Evolutionary conservation across 1,140 invertebrate genomes (phyloP).

Genomic region (Ptiloglossa arizonensis): DNA sequence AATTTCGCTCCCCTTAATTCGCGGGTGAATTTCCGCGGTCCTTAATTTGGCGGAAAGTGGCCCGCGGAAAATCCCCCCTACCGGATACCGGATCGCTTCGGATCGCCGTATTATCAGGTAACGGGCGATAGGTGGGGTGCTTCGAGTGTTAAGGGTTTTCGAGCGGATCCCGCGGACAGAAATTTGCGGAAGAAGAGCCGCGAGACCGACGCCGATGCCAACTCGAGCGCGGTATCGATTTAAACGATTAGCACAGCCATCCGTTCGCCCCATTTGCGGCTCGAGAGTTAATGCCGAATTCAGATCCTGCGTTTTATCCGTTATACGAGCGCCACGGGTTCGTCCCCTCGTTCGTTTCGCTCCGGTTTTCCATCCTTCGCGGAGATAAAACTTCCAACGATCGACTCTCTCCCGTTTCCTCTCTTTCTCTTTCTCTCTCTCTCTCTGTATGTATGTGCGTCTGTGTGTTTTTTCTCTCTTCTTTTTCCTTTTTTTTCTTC

Average conservation of each 20-base stretch:
- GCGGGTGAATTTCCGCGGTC: too few relatives aligned
- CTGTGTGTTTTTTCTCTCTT: too few relatives aligned
- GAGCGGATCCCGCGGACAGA: constrained; percentile 7
- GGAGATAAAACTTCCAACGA: too few relatives aligned
- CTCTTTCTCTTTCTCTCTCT: too few relatives aligned
- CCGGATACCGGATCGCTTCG: background rate
- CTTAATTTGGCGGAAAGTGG: background rate
- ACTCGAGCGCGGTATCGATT: constrained; percentile 29
- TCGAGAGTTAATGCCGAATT: constrained; percentile 1
- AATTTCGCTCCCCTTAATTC: too few relatives aligned
- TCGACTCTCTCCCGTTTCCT: too few relatives aligned
- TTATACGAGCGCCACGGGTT: too few relatives aligned
- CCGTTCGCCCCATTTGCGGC: constrained; percentile 19
- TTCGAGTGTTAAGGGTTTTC: constrained; percentile 9
- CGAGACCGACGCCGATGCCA: constrained; percentile 21
- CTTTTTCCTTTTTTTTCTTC: too few relatives aligned
- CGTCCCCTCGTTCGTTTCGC: too few relatives aligned
- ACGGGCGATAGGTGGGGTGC: too few relatives aligned
- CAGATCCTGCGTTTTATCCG: background rate
- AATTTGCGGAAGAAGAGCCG: constrained; percentile 8
- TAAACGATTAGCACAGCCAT: constrained; percentile 19
- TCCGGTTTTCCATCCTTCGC: background rate
- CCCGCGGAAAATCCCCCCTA: background rate
- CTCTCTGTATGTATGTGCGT: too few relatives aligned
- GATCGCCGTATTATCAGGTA: background rate